Evolutionary conservation across 2,113 vertebrate genomes (phyloP).

Genomic region (Thomomys bottae): DNA sequence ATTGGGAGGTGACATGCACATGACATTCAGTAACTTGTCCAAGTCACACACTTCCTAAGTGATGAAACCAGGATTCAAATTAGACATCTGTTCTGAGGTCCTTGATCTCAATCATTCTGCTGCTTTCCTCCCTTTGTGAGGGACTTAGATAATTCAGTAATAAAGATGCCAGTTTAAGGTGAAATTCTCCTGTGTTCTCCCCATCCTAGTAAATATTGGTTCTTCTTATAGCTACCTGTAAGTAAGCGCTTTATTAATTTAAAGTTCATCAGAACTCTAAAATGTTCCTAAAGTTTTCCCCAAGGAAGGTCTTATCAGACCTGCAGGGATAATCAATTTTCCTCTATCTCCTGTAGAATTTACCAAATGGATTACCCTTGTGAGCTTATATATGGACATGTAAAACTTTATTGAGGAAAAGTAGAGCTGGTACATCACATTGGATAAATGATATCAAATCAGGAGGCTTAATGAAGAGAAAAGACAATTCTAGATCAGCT

Average conservation of each 20-base stretch:
- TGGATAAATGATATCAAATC: not conserved
- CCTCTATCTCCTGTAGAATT: not conserved
- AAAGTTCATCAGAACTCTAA: not conserved
- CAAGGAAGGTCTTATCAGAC: not conserved
- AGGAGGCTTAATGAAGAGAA: not conserved
- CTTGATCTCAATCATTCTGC: not conserved
- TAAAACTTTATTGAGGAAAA: not conserved
- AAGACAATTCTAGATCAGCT: slow-evolving; percentile 18
- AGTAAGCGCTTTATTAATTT: not conserved
- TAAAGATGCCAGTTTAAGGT: not conserved
- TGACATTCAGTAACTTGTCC: not conserved
- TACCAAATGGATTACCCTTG: not conserved
- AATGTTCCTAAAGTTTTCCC: not conserved
- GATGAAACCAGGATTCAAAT: not conserved
- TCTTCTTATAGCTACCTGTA: not conserved
- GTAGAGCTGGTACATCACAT: not conserved
- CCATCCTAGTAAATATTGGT: not conserved
- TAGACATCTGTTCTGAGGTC: not conserved
- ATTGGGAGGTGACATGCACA: not conserved
- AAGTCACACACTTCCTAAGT: not conserved
- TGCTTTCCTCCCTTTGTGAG: not conserved
- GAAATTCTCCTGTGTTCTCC: slow-evolving; percentile 32
- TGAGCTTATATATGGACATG: not conserved
- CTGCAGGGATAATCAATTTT: not conserved
- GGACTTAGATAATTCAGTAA: not conserved